Conservation (phyloP, 1,140 invertebrate genomes). For the Hyposmocoma kahamanoa region DNA sequence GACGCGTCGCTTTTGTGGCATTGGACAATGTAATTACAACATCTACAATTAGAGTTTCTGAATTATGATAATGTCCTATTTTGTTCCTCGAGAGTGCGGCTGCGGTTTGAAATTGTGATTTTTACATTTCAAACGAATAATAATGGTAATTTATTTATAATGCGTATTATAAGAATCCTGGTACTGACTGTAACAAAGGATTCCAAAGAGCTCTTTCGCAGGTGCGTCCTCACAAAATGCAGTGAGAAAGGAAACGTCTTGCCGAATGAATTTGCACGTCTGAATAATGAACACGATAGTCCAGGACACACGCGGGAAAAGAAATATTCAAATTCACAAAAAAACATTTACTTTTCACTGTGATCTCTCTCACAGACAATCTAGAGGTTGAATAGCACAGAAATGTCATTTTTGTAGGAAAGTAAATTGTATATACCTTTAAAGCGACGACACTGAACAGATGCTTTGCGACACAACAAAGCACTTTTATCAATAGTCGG, state of each 20-base stretch:
- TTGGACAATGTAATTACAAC: slow-evolving; percentile 12
- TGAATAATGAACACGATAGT: background rate
- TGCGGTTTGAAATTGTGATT: no score
- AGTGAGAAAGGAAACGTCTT: background rate
- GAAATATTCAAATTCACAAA: no score
- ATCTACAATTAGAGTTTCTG: slow-evolving; percentile 15
- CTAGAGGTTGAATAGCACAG: background rate
- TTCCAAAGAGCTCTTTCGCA: background rate
- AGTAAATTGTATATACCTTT: slow-evolving; percentile 2
- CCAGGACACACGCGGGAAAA: background rate
- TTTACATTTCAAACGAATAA: no score
- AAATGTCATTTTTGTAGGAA: background rate
- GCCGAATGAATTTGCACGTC: background rate
- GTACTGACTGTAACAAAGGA: no score
- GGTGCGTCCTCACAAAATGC: background rate
- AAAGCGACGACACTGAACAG: background rate
- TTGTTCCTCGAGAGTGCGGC: no score
- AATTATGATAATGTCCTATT: background rate
- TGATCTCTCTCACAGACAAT: background rate
- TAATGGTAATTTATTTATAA: no score
- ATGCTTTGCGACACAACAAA: slow-evolving; percentile 1
- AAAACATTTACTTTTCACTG: no score
- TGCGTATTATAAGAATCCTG: no score
- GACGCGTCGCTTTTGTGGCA: background rate
- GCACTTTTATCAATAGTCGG: slow-evolving; percentile 23